phyloP scores from a whole-genome alignment of 1,140 invertebrate species.

The Ericerus pela region DNA sequence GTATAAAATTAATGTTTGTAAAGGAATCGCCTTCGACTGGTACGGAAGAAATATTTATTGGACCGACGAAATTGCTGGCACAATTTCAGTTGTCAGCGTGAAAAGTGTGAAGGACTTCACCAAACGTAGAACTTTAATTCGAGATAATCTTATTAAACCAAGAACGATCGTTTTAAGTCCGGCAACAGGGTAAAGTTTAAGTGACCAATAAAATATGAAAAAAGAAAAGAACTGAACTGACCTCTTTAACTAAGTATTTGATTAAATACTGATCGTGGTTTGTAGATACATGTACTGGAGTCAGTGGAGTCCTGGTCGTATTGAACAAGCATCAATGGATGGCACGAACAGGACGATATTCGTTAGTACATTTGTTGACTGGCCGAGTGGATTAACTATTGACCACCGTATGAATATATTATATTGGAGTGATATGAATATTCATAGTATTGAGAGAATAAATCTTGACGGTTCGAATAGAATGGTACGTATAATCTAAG shows the following conservation, averaged over 20 bases:
- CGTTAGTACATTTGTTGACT: conserved; percentile 31
- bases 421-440: conserved; percentile 41
- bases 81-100: conserved; percentile 42
- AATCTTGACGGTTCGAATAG: conserved; percentile 32
- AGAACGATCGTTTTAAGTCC: conserved; percentile 54
- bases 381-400: conserved; percentile 42
- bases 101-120: conserved; percentile 34
- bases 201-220: neutral
- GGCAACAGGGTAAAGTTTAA: conserved; percentile 32
- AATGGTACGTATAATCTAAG: conserved; percentile 28
- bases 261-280: conserved; percentile 14
- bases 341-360: conserved; percentile 32
- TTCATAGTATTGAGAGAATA: conserved; percentile 37
- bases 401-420: conserved; percentile 33
- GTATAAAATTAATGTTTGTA: conserved; percentile 39
- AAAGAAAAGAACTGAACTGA: neutral
- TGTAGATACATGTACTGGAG: conserved; percentile 37
- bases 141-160: conserved; percentile 39
- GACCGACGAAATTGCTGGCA: conserved; percentile 48
- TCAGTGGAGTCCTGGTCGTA: conserved; percentile 34
- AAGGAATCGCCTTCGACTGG: conserved; percentile 64
- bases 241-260: conserved; percentile 7
- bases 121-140: conserved; percentile 38
- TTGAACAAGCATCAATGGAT: conserved; percentile 39
- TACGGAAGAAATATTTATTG: conserved; percentile 66